phyloP scores from a whole-genome alignment of 2,113 vertebrate species.

The Amazona guildingii region DNA sequence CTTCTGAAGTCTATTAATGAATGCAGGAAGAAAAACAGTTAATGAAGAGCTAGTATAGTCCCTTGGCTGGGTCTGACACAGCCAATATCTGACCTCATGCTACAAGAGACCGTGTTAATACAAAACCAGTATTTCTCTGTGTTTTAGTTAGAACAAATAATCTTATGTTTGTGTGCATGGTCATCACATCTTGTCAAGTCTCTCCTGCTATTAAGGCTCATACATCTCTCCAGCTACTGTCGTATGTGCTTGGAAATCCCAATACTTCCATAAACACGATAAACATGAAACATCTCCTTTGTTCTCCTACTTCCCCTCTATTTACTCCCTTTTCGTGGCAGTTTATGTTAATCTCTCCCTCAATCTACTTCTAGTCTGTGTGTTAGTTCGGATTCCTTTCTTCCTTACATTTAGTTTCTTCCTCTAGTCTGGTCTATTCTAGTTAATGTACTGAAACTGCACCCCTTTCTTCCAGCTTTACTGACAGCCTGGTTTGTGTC shows the following conservation, averaged over 20 bases:
- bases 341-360: neutral
- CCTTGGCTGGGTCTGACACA: neutral
- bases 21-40: neutral
- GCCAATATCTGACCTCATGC: neutral
- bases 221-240: neutral
- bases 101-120: neutral
- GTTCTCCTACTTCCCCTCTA: neutral
- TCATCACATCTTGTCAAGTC: neutral
- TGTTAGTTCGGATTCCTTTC: neutral
- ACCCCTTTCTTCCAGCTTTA: neutral
- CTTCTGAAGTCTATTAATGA: conserved; percentile 27
- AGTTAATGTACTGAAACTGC: neutral
- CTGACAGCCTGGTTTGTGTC: neutral
- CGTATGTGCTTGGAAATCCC: neutral
- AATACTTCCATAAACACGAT: neutral
- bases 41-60: neutral
- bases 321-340: neutral
- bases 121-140: neutral
- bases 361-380: neutral
- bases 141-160: neutral
- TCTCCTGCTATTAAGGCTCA: neutral
- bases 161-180: neutral
- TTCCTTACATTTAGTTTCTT: neutral
- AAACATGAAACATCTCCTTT: neutral
- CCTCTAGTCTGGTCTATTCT: neutral